A percentile compares a stretch with the other conserved stretches of the same genome.
Conservation (phyloP, 2,113 vertebrate genomes). For the Malurus cyaneus region DNA sequence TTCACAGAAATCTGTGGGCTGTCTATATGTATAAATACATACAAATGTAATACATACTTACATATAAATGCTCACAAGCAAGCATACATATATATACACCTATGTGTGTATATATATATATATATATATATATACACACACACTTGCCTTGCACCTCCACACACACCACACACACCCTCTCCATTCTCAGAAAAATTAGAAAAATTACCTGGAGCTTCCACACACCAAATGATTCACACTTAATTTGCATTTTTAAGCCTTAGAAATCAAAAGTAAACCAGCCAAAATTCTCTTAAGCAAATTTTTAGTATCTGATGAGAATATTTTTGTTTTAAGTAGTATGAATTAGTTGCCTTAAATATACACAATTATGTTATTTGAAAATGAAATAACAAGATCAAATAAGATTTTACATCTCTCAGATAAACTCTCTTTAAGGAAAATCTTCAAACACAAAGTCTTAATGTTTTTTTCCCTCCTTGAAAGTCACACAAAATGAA, state of each 20-base stretch:
- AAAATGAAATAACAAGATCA: not conserved
- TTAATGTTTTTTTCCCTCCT: not conserved
- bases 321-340: not conserved
- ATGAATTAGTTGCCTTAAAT: not conserved
- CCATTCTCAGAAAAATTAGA: not conserved
- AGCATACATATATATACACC: not conserved
- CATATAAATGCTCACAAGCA: not conserved
- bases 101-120: rapidly evolving
- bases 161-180: not conserved
- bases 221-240: not conserved
- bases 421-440: not conserved
- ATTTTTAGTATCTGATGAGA: not conserved
- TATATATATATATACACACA: rapidly evolving
- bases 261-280: not conserved
- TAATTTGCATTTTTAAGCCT: not conserved
- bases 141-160: not conserved
- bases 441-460: not conserved
- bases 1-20: not conserved
- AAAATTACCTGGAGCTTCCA: not conserved
- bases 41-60: not conserved
- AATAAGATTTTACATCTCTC: not conserved
- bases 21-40: not conserved
- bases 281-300: not conserved
- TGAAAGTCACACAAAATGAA: slow-evolving; percentile 34
- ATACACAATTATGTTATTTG: not conserved